Base-by-base conservation (phyloP, 2,113 vertebrate species). In the Neolamprologus fasciatus region DNA sequence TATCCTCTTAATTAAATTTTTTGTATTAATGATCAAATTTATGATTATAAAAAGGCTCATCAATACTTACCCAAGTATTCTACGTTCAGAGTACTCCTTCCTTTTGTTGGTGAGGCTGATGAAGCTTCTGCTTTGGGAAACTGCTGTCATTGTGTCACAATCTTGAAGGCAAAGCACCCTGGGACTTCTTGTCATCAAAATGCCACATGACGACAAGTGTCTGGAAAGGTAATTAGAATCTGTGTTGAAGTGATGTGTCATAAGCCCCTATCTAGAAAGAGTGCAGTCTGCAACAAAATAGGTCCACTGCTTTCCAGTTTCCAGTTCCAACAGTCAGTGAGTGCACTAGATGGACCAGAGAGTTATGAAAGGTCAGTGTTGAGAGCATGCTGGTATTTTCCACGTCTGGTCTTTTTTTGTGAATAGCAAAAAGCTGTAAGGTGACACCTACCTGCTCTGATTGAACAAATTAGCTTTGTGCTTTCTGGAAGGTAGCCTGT, bases 81-180 rank as follows among this genome's bases (percentile, higher is more conserved):
- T 96, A 3, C 98, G 97, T 93, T 98, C 98, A 0, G 98, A 98
- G 94, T 98, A 99, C 82, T 98, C 97, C 94, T 99, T 98, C 89
- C 98, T 95, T 89, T 97, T 98, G 95, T 98, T 98, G 94, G 96
- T 94, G 85, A 99, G 95, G 94, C 91, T 97, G 94, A 99, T 97
- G 94, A 99, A 98, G 84, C 95, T 95, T n/a, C 98, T 96, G 87
- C 93, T 95, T 37, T 92, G 96, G 23, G 94, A 93, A 50, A 84
- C 23, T 3, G 88, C 58, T 0, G 94, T 23, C 94, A 95, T 93
- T 5, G 87, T 87, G 85, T 96, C 96, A 58, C 87, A 88, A 3
- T 89, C 94, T 13, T 93, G 58, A 80, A 93, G 85, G 57, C 86
- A 94, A 4, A 83, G 76, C n/a, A 92, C 89, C 83, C 89, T 95